phyloP scores from a whole-genome alignment of 1,140 invertebrate genomes.

The Thaumatotibia leucotreta region DNA sequence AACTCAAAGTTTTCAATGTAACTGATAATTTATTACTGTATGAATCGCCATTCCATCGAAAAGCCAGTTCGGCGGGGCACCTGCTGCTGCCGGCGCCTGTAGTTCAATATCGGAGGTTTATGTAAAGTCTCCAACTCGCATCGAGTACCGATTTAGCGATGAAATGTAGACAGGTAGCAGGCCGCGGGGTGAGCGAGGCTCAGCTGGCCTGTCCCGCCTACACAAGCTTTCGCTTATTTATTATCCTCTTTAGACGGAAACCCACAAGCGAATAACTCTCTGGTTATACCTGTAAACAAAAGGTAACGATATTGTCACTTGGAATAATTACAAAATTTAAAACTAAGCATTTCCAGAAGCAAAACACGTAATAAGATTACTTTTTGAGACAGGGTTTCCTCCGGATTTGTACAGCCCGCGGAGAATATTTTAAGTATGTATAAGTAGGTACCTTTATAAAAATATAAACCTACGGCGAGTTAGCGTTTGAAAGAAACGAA shows the following conservation, averaged over 20 bases:
- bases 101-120: neutral
- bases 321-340: too few relatives aligned
- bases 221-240: slow-evolving; percentile 19
- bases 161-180: neutral
- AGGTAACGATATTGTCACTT: neutral
- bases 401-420: too few relatives aligned
- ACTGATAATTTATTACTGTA: neutral
- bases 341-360: too few relatives aligned
- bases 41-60: neutral
- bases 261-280: neutral
- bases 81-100: neutral
- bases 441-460: too few relatives aligned
- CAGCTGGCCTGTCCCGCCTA: slow-evolving; percentile 17
- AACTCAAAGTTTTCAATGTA: neutral
- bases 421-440: too few relatives aligned
- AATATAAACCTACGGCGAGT: too few relatives aligned
- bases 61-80: neutral
- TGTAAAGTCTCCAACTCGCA: slow-evolving; percentile 8
- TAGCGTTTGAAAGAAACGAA: too few relatives aligned
- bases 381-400: too few relatives aligned
- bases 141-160: slow-evolving; percentile 2
- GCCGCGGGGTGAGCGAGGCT: neutral
- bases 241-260: slow-evolving; percentile 21
- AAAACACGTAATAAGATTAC: too few relatives aligned
- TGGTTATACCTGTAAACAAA: neutral